phyloP scores from a whole-genome alignment of 2,888 invertebrate species.

The Geophilus truncorum region DNA sequence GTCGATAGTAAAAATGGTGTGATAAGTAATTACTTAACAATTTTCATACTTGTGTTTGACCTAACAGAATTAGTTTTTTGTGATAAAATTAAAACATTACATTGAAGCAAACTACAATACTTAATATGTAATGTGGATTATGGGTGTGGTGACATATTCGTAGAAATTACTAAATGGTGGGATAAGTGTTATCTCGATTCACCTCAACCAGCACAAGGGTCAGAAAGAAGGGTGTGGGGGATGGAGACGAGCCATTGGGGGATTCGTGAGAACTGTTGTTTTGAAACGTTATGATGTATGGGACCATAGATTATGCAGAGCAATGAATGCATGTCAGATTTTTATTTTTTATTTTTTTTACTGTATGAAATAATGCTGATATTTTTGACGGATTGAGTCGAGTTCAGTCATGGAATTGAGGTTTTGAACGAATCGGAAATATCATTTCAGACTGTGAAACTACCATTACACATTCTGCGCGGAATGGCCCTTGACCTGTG shows the following conservation, averaged over 20 bases:
- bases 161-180: neutral
- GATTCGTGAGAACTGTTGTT: slow-evolving; percentile 9
- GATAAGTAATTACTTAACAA: slow-evolving; percentile 12
- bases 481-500: slow-evolving; percentile 1
- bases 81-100: neutral
- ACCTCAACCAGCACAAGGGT: slow-evolving; percentile 18
- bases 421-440: neutral
- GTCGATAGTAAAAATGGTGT: slow-evolving; percentile 8
- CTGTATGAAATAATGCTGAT: no score
- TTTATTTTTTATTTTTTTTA: neutral
- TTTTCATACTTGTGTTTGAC: neutral
- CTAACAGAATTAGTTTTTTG: neutral
- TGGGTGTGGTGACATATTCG: slow-evolving; percentile 10
- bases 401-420: neutral
- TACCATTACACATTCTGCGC: neutral
- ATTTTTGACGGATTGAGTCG: neutral
- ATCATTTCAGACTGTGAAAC: neutral
- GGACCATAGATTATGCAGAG: slow-evolving; percentile 19
- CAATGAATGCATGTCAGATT: slow-evolving; percentile 9
- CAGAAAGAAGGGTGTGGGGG: slow-evolving; percentile 1
- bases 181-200: slow-evolving; percentile 2
- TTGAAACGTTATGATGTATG: slow-evolving; percentile 21
- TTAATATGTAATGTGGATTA: slow-evolving; percentile 7
- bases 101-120: neutral
- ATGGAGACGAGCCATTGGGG: slow-evolving; percentile 15